phyloP scores from a whole-genome alignment of 2,797 vertebrate species.

The Nasua narica region DNA sequence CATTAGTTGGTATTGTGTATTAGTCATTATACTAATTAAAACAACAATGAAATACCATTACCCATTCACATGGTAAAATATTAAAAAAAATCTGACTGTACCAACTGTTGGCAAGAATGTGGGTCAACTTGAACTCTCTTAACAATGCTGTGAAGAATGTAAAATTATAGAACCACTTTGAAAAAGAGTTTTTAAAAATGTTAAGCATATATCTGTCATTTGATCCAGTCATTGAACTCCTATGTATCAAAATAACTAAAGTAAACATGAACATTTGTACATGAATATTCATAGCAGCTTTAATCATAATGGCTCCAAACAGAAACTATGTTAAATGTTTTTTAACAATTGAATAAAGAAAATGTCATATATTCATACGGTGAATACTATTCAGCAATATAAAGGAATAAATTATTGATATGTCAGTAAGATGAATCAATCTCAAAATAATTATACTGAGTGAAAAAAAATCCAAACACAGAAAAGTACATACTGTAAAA shows the following conservation, averaged over 20 bases:
- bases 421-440: constrained; percentile 11
- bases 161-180: background rate
- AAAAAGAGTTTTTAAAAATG: constrained; percentile 21
- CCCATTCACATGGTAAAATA: background rate
- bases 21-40: constrained; percentile 48
- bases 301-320: background rate
- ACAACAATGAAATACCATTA: background rate
- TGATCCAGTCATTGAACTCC: background rate
- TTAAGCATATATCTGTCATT: background rate
- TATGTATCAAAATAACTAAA: constrained; percentile 37
- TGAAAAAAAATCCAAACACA: background rate
- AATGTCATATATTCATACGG: background rate
- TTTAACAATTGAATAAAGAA: background rate
- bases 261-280: background rate
- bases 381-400: background rate
- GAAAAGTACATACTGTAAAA: background rate
- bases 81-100: background rate
- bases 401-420: constrained; percentile 11
- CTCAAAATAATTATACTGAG: background rate
- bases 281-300: constrained; percentile 21
- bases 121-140: background rate
- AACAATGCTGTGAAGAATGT: background rate
- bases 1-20: background rate
- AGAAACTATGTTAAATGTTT: background rate
- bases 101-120: background rate